Percentiles rank a stretch among this genome's conserved stretches.
phyloP scores from a whole-genome alignment of 2,888 invertebrate species.

The Cephus spinipes region DNA sequence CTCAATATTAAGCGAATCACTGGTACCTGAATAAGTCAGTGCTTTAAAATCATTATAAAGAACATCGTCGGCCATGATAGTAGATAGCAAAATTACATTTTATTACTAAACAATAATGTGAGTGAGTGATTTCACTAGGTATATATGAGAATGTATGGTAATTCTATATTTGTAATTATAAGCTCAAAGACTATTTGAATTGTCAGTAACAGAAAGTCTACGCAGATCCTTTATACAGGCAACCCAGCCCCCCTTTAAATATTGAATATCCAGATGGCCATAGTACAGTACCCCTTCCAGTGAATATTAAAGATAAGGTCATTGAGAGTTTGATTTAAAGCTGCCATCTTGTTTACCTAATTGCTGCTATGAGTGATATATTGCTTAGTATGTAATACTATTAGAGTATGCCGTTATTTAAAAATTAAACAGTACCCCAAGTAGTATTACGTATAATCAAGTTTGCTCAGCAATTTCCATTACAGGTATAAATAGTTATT shows the following conservation, averaged over 20 bases:
- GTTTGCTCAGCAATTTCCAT: background rate
- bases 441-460: no score
- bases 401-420: no score
- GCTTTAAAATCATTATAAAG: background rate
- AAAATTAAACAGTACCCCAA: no score
- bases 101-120: background rate
- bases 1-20: background rate
- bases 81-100: no score
- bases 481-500: conserved; percentile 26
- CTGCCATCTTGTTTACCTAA: no score
- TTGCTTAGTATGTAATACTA: no score
- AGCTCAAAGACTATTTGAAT: background rate
- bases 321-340: no score
- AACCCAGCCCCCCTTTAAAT: background rate
- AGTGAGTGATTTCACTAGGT: background rate
- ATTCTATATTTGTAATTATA: background rate
- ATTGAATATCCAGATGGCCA: background rate
- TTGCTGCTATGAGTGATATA: no score
- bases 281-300: background rate
- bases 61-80: no score
- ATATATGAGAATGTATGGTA: background rate
- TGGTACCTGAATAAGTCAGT: background rate
- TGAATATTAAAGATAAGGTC: background rate
- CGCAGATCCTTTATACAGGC: background rate
- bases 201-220: background rate